Evolutionary conservation across 2,888 invertebrate species (phyloP).

Genomic region (Tiphia femorata): DNA sequence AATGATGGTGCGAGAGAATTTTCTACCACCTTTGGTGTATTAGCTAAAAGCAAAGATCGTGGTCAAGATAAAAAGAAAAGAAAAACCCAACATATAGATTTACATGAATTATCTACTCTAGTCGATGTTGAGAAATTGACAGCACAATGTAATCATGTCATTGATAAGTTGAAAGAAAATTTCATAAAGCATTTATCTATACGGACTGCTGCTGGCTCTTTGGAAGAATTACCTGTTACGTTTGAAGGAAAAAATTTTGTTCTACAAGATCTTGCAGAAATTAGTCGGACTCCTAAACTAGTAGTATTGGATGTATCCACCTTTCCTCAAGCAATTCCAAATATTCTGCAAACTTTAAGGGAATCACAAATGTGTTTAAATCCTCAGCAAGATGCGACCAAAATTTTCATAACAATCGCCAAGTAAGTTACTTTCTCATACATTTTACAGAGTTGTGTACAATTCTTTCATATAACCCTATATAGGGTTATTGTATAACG

Average conservation of each 20-base stretch:
- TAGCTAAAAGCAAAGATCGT: conserved; percentile 50
- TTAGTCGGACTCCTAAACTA: conserved; percentile 88
- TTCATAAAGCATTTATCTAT: conserved; percentile 84
- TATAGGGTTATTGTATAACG: no score
- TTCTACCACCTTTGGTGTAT: conserved; percentile 16
- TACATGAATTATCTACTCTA: conserved; percentile 78
- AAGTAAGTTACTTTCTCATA: conserved; percentile 74
- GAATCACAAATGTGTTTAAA: conserved; percentile 91
- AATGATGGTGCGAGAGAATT: conserved; percentile 8
- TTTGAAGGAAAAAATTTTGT: conserved; percentile 86
- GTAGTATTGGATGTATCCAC: conserved; percentile 86
- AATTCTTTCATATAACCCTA: no score
- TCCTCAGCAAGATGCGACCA: conserved; percentile 95
- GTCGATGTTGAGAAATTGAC: conserved; percentile 79
- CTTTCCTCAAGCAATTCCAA: conserved; percentile 89
- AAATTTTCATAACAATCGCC: conserved; percentile 88
- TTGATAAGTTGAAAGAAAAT: conserved; percentile 83
- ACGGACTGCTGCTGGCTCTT: conserved; percentile 83
- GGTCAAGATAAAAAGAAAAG: conserved; percentile 57
- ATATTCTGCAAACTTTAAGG: conserved; percentile 80
- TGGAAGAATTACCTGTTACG: conserved; percentile 82
- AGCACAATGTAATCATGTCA: conserved; percentile 75
- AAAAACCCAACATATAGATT: conserved; percentile 77
- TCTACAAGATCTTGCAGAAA: conserved; percentile 89
- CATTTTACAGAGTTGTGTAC: no score